These are phyloP conservation scores for Leucophenga montana DNA, from an alignment of 2,888 invertebrate species.

Conservation along the genomic window DNA sequence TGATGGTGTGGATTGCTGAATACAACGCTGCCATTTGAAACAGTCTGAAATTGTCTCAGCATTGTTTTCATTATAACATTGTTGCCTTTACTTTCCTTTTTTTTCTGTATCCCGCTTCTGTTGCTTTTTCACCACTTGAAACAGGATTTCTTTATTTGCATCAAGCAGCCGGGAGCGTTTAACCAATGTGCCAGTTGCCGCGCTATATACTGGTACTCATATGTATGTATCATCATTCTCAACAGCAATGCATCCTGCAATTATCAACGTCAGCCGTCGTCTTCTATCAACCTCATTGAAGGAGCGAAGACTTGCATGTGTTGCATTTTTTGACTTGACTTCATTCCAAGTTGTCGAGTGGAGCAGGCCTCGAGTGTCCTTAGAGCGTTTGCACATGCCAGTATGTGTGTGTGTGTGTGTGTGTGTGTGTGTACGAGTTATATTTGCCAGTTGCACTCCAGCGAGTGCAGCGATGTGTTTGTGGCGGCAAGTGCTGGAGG, in stretches of 20 bases:
- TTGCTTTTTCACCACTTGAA: conserved; percentile 17
- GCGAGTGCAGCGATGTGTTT: not conserved
- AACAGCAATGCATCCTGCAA: conserved; percentile 67
- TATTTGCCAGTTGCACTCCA: too few relatives aligned
- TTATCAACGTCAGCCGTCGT: conserved; percentile 55
- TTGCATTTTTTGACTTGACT: conserved; percentile 9
- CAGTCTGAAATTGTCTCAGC: conserved; percentile 12
- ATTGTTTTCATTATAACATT: conserved; percentile 1
- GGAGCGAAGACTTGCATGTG: conserved; percentile 26
- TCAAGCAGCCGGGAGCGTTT: conserved; percentile 49
- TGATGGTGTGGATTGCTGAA: too few relatives aligned
- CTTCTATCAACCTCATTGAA: conserved; percentile 8
- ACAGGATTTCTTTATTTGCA: conserved; percentile 64
- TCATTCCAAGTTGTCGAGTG: too few relatives aligned
- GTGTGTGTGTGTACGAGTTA: not conserved
- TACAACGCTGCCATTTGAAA: conserved; percentile 3
- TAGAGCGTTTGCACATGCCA: too few relatives aligned
- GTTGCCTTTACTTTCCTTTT: conserved; percentile 43
- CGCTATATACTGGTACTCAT: not conserved
- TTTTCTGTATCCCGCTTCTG: conserved; percentile 21
- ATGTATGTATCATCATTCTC: conserved; percentile 1
- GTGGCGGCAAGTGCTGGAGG: not conserved
- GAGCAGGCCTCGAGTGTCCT: too few relatives aligned
- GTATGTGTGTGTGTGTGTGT: too few relatives aligned
- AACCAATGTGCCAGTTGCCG: not conserved